These are phyloP conservation scores for Napeogenes sylphis DNA, from an alignment of 2,888 invertebrate species.

Conservation along the genomic window DNA sequence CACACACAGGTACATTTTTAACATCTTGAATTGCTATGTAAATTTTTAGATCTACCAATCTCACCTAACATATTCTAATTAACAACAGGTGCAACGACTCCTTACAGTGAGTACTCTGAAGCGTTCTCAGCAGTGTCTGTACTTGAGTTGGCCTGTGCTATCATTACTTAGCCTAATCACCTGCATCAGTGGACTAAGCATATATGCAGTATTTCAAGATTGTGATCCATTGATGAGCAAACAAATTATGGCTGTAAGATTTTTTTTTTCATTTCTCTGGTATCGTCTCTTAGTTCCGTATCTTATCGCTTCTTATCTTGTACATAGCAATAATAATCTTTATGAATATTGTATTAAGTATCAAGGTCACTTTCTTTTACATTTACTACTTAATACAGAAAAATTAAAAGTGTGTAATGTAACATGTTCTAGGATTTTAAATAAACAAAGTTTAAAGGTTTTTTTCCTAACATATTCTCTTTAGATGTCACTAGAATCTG, in stretches of 20 bases:
- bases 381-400: too few species aligned
- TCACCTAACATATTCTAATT: not conserved
- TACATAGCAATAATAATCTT: too few species aligned
- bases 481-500: too few species aligned
- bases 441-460: too few species aligned
- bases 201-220: constrained; percentile 88
- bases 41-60: not conserved
- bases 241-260: constrained; percentile 76
- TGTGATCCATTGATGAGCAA: constrained; percentile 87
- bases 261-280: constrained; percentile 3
- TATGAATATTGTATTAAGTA: too few species aligned
- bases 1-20: constrained; percentile 80
- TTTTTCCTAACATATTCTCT: too few species aligned
- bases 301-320: too few species aligned
- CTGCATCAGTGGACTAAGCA: constrained; percentile 86
- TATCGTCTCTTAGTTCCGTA: constrained; percentile 7
- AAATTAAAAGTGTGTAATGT: too few species aligned
- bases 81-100: constrained; percentile 80
- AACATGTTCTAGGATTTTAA: too few species aligned
- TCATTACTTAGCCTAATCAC: constrained; percentile 85
- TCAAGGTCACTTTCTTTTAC: too few species aligned
- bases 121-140: constrained; percentile 84
- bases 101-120: constrained; percentile 83
- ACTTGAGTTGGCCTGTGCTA: constrained; percentile 89
- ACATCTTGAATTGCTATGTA: not conserved